phyloP scores from a whole-genome alignment of 2,797 vertebrate genomes.

The Malurus leucopterus region DNA sequence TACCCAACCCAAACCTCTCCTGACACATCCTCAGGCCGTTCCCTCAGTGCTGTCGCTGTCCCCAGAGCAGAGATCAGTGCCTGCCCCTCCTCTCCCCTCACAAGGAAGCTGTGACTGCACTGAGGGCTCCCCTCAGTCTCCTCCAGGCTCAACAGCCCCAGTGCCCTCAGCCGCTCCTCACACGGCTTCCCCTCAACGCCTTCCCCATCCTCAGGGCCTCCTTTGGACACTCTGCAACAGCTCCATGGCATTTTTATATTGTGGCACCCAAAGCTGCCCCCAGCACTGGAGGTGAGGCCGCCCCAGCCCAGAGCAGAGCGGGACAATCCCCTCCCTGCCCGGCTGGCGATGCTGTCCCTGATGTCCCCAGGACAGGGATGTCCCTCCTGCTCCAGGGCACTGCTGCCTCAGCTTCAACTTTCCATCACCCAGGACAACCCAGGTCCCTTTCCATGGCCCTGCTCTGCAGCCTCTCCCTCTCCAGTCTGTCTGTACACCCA shows the following conservation, averaged over 20 bases:
- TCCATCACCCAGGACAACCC: background rate
- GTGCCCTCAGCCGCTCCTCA: background rate
- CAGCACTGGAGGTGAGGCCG: accelerated
- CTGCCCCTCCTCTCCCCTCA: background rate
- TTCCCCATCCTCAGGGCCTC: accelerated
- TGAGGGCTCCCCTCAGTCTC: background rate
- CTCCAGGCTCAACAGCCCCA: background rate
- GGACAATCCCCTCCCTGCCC: background rate
- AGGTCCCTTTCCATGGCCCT: background rate
- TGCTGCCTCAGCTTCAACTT: background rate
- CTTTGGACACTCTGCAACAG: background rate
- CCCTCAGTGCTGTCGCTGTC: background rate
- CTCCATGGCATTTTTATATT: background rate
- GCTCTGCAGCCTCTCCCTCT: background rate
- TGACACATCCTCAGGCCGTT: background rate
- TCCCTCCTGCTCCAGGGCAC: background rate
- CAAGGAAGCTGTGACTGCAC: accelerated
- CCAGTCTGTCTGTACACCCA: background rate
- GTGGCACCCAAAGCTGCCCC: background rate
- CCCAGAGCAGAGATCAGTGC: background rate
- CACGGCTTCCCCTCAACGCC: accelerated
- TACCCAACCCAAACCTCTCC: background rate
- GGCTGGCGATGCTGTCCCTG: background rate
- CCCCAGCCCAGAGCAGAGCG: background rate
- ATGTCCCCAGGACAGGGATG: background rate